phyloP scores from a whole-genome alignment of 2,888 invertebrate species.

The Hartigia nigra region DNA sequence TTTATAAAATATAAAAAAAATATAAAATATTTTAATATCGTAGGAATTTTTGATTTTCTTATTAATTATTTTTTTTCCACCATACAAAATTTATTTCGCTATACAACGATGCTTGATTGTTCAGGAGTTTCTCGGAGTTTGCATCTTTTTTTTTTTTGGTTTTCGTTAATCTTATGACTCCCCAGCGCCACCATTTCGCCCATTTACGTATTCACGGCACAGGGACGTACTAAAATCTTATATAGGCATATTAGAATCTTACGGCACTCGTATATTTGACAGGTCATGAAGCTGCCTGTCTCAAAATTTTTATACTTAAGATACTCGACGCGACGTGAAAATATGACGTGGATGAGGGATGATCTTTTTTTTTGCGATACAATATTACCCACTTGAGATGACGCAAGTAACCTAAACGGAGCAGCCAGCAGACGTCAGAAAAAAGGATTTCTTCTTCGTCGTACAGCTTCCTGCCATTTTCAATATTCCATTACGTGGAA shows the following conservation, averaged over 20 bases:
- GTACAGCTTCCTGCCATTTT: neutral
- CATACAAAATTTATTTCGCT: neutral
- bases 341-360: neutral
- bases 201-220: neutral
- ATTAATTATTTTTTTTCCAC: neutral
- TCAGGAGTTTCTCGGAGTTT: neutral
- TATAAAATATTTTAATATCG: neutral
- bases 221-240: slow-evolving; percentile 15
- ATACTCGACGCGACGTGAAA: neutral
- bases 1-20: too few relatives aligned
- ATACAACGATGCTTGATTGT: neutral
- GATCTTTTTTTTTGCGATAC: neutral
- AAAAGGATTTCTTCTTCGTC: neutral
- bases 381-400: neutral
- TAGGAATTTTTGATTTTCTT: neutral
- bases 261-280: slow-evolving; percentile 29
- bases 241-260: slow-evolving; percentile 38
- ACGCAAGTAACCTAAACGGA: neutral
- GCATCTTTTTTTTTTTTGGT: neutral
- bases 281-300: slow-evolving; percentile 29
- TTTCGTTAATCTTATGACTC: neutral
- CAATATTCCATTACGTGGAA: neutral
- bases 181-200: neutral
- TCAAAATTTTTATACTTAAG: slow-evolving; percentile 25
- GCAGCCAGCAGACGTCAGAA: neutral